These are phyloP conservation scores for Ferdinandea cuprea DNA, from an alignment of 2,888 invertebrate genomes.

Conservation along the genomic window DNA sequence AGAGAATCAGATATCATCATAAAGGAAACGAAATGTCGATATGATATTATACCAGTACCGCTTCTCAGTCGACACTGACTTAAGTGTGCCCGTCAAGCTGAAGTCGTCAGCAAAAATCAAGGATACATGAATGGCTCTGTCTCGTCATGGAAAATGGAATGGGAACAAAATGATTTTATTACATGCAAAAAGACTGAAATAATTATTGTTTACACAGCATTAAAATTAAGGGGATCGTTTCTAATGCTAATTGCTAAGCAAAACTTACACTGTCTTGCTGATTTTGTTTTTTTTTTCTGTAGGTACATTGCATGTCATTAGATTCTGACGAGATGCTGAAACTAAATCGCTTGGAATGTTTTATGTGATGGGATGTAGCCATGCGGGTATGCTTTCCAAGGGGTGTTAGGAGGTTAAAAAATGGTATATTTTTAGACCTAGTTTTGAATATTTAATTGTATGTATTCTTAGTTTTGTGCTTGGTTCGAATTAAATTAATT, in stretches of 20 bases:
- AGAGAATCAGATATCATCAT: slow-evolving; percentile 17
- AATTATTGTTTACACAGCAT: slow-evolving; percentile 73
- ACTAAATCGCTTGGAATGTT: slow-evolving; percentile 65
- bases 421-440: slow-evolving; percentile 16
- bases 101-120: slow-evolving; percentile 43
- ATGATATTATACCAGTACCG: slow-evolving; percentile 3
- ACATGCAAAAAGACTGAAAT: slow-evolving; percentile 64
- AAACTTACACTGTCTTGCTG: slow-evolving; percentile 38
- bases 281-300: too few species aligned
- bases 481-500: too few species aligned
- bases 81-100: slow-evolving; percentile 17
- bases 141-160: not conserved
- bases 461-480: not conserved
- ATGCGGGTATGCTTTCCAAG: not conserved
- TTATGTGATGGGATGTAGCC: not conserved
- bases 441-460: slow-evolving; percentile 30
- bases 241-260: slow-evolving; percentile 63
- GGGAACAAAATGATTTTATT: slow-evolving; percentile 70
- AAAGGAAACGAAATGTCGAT: slow-evolving; percentile 3
- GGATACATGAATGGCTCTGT: slow-evolving; percentile 13
- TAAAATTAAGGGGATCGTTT: slow-evolving; percentile 68
- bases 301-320: slow-evolving; percentile 5
- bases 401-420: not conserved
- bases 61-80: slow-evolving; percentile 1
- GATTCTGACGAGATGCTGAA: slow-evolving; percentile 13